Evolutionary conservation across 2,888 invertebrate genomes (phyloP).

Genomic region (Diadromus collaris): DNA sequence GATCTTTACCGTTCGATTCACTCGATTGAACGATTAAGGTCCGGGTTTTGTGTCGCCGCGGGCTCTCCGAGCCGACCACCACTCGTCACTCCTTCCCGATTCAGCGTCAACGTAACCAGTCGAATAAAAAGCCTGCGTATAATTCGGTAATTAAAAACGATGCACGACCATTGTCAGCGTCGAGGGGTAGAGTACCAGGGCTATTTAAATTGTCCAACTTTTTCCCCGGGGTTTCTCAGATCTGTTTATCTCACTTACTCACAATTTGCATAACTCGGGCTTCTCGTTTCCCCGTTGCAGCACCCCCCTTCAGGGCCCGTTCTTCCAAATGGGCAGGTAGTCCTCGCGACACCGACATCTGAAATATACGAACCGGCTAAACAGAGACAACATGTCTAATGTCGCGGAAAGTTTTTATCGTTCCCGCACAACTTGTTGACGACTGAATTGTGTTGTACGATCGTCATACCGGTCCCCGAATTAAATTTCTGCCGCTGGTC

Average conservation of each 20-base stretch:
- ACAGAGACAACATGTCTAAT: constrained; percentile 62
- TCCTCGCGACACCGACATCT: neutral
- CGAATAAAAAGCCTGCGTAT: constrained; percentile 59
- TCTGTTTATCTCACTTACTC: constrained; percentile 40
- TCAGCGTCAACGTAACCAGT: constrained; percentile 44
- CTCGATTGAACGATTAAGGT: constrained; percentile 70
- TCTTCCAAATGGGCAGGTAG: constrained; percentile 25
- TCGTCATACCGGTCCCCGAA: constrained; percentile 14
- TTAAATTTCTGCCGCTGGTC: constrained; percentile 4
- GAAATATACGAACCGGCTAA: constrained; percentile 25
- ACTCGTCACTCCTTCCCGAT: constrained; percentile 20
- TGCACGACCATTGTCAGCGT: constrained; percentile 45
- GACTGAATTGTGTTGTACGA: constrained; percentile 52
- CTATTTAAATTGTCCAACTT: constrained; percentile 50
- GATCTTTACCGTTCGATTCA: constrained; percentile 66
- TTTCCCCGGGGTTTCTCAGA: constrained; percentile 26
- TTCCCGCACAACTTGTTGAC: constrained; percentile 37
- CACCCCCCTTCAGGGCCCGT: neutral
- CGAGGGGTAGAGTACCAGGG: constrained; percentile 24
- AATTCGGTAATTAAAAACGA: constrained; percentile 66
- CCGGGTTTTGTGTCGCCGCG: constrained; percentile 43
- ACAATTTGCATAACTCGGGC: constrained; percentile 62
- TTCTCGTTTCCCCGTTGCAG: constrained; percentile 37
- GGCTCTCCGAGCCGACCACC: constrained; percentile 27
- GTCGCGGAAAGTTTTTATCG: constrained; percentile 60